These are phyloP conservation scores for Eupithecia abbreviata DNA, from an alignment of 2,888 invertebrate genomes.

Conservation along the genomic window DNA sequence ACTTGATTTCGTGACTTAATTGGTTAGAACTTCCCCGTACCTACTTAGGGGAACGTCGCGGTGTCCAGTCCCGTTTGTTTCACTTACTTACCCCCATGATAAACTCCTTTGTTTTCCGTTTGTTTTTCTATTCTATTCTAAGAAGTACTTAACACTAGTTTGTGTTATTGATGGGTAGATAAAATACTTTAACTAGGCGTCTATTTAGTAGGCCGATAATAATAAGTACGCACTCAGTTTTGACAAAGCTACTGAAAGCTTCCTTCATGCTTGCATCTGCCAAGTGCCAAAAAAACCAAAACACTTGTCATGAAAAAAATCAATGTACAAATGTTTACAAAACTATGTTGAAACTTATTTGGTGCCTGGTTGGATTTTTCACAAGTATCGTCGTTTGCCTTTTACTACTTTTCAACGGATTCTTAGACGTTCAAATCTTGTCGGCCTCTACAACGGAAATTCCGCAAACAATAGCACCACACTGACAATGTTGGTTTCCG, in stretches of 20 bases:
- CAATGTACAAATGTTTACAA: conserved; percentile 43
- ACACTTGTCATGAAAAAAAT: not conserved
- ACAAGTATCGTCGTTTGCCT: conserved; percentile 60
- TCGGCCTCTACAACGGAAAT: not conserved
- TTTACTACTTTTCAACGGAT: conserved; percentile 50
- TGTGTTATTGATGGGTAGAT: no score
- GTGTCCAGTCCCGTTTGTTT: no score
- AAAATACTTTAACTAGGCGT: no score
- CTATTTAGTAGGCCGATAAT: not conserved
- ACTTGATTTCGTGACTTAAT: no score
- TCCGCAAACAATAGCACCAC: not conserved
- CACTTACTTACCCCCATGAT: no score
- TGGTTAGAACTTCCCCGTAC: no score
- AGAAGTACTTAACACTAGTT: no score
- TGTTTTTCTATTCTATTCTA: no score
- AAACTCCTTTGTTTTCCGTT: no score
- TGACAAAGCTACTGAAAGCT: not conserved
- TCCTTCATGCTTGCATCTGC: not conserved
- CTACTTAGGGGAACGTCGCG: no score
- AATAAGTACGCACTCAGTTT: not conserved
- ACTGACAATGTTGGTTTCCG: conserved; percentile 66
- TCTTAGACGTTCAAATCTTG: conserved; percentile 40
- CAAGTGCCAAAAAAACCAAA: not conserved
- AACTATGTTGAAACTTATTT: conserved; percentile 64
- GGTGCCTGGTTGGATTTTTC: conserved; percentile 57